phyloP scores from a whole-genome alignment of 2,888 invertebrate species.

The Phoenoteleia sp. region DNA sequence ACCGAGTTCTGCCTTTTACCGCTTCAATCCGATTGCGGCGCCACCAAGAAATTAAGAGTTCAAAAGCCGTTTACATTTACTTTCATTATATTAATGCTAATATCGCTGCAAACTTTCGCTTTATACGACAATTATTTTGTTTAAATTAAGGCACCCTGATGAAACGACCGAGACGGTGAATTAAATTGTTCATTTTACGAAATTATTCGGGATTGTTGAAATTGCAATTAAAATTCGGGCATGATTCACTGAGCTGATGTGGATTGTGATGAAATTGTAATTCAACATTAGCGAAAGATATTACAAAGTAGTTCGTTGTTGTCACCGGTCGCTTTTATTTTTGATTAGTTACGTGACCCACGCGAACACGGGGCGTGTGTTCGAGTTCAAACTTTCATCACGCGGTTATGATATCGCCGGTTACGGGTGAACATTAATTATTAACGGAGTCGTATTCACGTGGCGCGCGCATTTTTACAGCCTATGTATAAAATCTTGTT shows the following conservation, averaged over 20 bases:
- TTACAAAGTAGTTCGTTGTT: constrained; percentile 8
- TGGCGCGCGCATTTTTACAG: constrained; percentile 26
- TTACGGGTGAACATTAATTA: constrained; percentile 36
- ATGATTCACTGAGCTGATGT: not conserved
- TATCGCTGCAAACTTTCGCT: not conserved
- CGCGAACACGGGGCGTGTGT: not conserved
- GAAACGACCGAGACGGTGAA: not conserved
- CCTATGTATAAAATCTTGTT: constrained; percentile 27
- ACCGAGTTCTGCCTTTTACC: constrained; percentile 42
- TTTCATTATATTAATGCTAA: constrained; percentile 53
- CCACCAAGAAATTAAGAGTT: constrained; percentile 36
- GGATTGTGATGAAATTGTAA: constrained; percentile 2
- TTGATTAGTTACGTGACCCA: constrained; percentile 42
- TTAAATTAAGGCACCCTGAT: constrained; percentile 27
- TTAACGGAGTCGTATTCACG: constrained; percentile 25
- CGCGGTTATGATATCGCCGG: constrained; percentile 4
- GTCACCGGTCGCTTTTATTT: constrained; percentile 33
- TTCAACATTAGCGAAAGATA: constrained; percentile 6
- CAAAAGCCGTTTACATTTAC: constrained; percentile 38
- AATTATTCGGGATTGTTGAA: constrained; percentile 8
- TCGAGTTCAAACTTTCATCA: constrained; percentile 4
- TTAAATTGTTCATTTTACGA: constrained; percentile 16
- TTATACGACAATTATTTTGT: constrained; percentile 27
- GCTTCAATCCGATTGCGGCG: constrained; percentile 36
- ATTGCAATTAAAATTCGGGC: constrained; percentile 21